Evolutionary conservation across 2,113 vertebrate species (phyloP).

Genomic region (Poeciliopsis turrubarensis): DNA sequence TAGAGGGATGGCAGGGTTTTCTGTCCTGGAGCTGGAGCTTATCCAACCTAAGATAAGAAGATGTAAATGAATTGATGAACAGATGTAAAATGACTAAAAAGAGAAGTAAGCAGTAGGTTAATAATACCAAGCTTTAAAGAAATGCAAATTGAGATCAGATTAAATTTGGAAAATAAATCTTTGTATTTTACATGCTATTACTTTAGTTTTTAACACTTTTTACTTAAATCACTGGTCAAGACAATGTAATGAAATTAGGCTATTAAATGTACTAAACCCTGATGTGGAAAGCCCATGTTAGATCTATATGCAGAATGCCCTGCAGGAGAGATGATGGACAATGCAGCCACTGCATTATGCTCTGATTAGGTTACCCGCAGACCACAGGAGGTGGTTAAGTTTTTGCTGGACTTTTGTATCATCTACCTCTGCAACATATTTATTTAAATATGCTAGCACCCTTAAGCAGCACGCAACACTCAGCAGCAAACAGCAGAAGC

Average conservation of each 20-base stretch:
- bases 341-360: constrained; percentile 44
- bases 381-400: constrained; percentile 64
- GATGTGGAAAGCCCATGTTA: constrained; percentile 14
- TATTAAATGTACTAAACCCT: constrained; percentile 12
- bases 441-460: constrained; percentile 65
- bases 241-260: neutral
- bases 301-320: constrained; percentile 25
- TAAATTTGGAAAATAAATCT: neutral
- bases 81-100: neutral
- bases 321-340: constrained; percentile 33
- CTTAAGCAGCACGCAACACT: constrained; percentile 52
- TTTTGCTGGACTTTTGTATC: constrained; percentile 39
- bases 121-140: neutral
- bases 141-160: neutral
- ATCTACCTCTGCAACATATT: constrained; percentile 52
- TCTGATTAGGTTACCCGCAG: constrained; percentile 58
- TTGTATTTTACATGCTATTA: neutral
- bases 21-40: neutral
- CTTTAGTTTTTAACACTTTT: neutral
- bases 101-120: neutral
- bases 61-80: neutral
- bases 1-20: neutral
- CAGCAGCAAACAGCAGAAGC: constrained; percentile 40
- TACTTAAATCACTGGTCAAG: neutral
- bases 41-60: neutral